Evolutionary conservation across 2,797 vertebrate genomes (phyloP), one percentile per base, ranked within the genome.

Genomic region (Pantherophis vulpinus): DNA sequence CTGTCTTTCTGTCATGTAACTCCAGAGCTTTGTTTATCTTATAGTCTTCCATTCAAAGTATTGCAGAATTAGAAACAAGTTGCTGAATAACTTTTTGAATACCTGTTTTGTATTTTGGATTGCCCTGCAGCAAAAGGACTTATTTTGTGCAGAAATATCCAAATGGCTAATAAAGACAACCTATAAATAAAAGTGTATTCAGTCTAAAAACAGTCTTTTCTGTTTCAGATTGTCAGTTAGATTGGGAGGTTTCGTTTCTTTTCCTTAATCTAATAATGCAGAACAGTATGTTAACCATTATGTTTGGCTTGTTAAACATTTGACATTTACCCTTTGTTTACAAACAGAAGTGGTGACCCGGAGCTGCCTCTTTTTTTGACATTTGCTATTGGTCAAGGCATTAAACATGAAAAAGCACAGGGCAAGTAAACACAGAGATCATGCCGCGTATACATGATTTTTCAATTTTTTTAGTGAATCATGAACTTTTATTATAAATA

Each of bases 311-410:
- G 95, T 97, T 98, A 97, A 98, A 97, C 96, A 96, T 96, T 96
- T 95, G 93, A 96, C 56, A 90, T 94, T 93, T 95, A 91, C 90
- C 93, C 79, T 92, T 93, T 96, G 94, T 97, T 97, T 98, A 97
- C 95, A 97, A 97, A 97, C 94, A 97, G 93, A 97, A 90, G 20
- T 91, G 95, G 56, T 97, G 96, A 95, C 97, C 96, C 94, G 94
- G 96, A 97, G 96, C 91, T 96, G 11, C 92, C 89, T 93, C 90
- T 89, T 94, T 93, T 83, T 93, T 91, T 95, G 93, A 88, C 93
- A 94, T 95, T 94, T 97, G 25, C 94, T 90, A 91, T 91, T 92
- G 88, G 55, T 90, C 58, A 10, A 93, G 93, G 9, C 5, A 25
- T 96, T 95, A 94, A 95, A 95, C 91, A 70, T 93, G 89, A 95